Evolutionary conservation across 2,888 invertebrate genomes (phyloP), one percentile per base, ranked within the genome.

Genomic region (Bibio marci): DNA sequence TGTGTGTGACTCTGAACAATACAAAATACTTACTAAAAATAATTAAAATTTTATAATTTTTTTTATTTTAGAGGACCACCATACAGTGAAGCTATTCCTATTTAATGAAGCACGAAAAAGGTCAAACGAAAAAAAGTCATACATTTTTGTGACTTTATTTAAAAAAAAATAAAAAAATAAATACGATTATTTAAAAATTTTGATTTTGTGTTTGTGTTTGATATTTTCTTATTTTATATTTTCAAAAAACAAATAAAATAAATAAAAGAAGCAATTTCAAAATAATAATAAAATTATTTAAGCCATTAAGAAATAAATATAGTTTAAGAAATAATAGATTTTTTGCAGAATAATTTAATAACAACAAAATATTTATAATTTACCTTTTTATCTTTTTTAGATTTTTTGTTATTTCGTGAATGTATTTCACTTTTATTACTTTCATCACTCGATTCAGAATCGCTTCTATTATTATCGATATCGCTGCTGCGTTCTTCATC

Each of bases 41-140:
- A 22, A 6, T 22, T 22, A 22, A 22, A 22, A 6, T 4, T 6
- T 22, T 22, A 4, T 6, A 22, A 22, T 22, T 22, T 22, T 22
- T 22, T 6, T 6, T 22, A 6, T 6, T 22, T 22, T 22, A 6
- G 22, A 22, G 22, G 8, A 22, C 8, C 11, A 11, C 4, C 28
- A 28, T 11, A n/a, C 4, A 4, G 31, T 25, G 30, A 38, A 57
- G 59, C 59, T 59, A 60, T 36, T 59, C 59, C 59, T 60, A 59
- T 58, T 35, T 54, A 49, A 60, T 60, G 59, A 58, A 59, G 59
- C 58, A 58, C 56, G 58, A 59, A 54, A 58, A 57, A 28, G 71
- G 71, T 75, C 70, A 76, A 73, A 74, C 65, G 67, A 74, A 74
- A 76, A 76, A 71, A 74, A 70, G 8, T 22, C 4, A 22, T 75